Percentiles rank a stretch among this genome's conserved stretches.
Conservation (phyloP, 2,113 vertebrate genomes). For the Psilopogon haemacephalus region DNA sequence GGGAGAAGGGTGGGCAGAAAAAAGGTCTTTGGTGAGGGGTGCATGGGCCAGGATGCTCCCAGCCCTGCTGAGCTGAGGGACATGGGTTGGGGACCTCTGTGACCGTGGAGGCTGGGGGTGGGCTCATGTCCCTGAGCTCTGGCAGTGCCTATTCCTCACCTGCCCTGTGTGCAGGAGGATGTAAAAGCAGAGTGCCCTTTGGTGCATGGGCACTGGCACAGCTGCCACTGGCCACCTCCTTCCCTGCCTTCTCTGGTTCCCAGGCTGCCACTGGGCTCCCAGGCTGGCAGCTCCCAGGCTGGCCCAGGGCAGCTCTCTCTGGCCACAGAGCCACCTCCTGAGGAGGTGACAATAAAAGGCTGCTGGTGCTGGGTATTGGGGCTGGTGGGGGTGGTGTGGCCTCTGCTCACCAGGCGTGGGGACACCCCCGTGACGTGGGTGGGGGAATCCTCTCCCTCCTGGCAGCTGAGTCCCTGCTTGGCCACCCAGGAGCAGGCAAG, state of each 20-base stretch:
- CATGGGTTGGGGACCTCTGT: neutral
- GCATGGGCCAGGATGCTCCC: neutral
- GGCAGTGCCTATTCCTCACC: neutral
- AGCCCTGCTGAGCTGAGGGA: neutral
- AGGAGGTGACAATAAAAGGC: accelerated
- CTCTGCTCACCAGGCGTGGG: neutral
- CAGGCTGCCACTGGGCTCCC: no score
- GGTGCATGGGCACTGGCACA: neutral
- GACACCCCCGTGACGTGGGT: accelerated
- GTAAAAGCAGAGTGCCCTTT: accelerated
- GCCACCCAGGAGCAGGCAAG: neutral
- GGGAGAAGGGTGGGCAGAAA: neutral
- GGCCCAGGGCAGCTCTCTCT: neutral
- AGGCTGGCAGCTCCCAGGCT: no score
- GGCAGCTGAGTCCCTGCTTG: neutral
- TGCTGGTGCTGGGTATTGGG: neutral
- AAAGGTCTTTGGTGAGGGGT: neutral
- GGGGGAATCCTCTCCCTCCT: neutral
- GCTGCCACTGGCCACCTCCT: neutral
- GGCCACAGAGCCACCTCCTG: accelerated
- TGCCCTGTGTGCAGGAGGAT: accelerated
- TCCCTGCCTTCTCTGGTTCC: neutral
- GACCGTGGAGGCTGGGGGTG: neutral
- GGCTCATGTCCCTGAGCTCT: accelerated
- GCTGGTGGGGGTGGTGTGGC: neutral